Conservation (phyloP, 2,113 vertebrate genomes). For the Corydoras maculifer region DNA sequence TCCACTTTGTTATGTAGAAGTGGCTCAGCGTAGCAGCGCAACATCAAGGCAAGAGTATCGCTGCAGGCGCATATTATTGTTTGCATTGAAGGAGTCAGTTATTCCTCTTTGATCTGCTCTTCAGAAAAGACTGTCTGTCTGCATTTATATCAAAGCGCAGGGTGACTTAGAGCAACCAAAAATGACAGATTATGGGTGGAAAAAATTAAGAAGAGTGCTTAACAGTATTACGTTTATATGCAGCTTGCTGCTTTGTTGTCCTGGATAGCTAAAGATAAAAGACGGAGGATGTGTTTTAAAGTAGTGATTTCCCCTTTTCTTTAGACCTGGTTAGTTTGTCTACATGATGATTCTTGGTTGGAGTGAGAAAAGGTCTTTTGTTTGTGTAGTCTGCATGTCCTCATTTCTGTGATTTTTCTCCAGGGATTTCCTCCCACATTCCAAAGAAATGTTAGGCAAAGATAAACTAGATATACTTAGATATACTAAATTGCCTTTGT, state of each 20-base stretch:
- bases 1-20: constrained; percentile 65
- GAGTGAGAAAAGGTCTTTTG: too few species aligned
- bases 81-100: constrained; percentile 63
- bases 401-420: too few species aligned
- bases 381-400: too few species aligned
- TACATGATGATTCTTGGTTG: too few species aligned
- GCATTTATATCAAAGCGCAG: constrained; percentile 60
- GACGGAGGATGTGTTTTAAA: constrained; percentile 40
- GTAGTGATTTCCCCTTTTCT: constrained; percentile 6
- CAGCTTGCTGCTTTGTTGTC: constrained; percentile 36
- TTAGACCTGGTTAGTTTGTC: constrained; percentile 30
- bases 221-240: constrained; percentile 44
- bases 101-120: constrained; percentile 70
- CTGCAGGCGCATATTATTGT: constrained; percentile 66
- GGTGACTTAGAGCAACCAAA: constrained; percentile 56
- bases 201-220: constrained; percentile 39
- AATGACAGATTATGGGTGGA: constrained; percentile 57
- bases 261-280: constrained; percentile 45
- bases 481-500: too few species aligned
- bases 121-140: constrained; percentile 65
- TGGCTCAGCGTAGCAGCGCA: constrained; percentile 48
- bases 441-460: too few species aligned
- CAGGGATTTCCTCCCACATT: too few species aligned
- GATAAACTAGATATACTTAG: too few species aligned
- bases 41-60: constrained; percentile 66